phyloP scores from a whole-genome alignment of 1,140 invertebrate species.

The Trichonephila clavata region DNA sequence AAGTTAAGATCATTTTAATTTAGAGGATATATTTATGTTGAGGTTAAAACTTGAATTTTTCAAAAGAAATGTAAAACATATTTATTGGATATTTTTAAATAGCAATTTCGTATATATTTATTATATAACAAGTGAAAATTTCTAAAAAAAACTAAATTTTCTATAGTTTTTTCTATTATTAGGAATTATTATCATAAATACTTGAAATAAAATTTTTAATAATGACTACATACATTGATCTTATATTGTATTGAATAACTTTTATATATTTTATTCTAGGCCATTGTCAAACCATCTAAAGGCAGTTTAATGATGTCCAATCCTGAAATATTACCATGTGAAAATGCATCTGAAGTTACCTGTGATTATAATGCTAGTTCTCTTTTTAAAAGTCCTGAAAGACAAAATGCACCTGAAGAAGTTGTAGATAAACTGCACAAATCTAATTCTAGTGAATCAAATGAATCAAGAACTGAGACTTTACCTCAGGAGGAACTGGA shows the following conservation, averaged over 20 bases:
- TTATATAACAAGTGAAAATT: no score
- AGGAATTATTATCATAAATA: no score
- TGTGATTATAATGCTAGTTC: conserved; percentile 22
- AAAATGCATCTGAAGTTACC: conserved; percentile 67
- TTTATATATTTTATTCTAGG: not conserved
- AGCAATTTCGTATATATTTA: no score
- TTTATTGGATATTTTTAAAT: no score
- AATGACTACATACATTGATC: no score
- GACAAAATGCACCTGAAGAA: not conserved
- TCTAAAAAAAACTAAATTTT: no score
- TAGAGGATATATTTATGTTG: no score
- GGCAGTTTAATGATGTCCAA: not conserved
- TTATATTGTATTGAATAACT: not conserved
- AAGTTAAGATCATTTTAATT: no score
- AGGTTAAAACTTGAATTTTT: no score
- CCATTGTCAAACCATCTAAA: not conserved
- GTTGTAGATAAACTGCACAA: not conserved
- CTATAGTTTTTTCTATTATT: no score
- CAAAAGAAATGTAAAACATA: no score
- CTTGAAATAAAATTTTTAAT: no score
- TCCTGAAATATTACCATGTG: conserved; percentile 40
- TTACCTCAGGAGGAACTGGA: conserved; percentile 45
- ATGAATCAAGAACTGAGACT: not conserved
- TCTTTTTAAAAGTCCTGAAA: conserved; percentile 4
- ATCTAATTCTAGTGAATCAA: conserved; percentile 4